phyloP scores from a whole-genome alignment of 2,797 vertebrate genomes.

The Tenualosa ilisha region DNA sequence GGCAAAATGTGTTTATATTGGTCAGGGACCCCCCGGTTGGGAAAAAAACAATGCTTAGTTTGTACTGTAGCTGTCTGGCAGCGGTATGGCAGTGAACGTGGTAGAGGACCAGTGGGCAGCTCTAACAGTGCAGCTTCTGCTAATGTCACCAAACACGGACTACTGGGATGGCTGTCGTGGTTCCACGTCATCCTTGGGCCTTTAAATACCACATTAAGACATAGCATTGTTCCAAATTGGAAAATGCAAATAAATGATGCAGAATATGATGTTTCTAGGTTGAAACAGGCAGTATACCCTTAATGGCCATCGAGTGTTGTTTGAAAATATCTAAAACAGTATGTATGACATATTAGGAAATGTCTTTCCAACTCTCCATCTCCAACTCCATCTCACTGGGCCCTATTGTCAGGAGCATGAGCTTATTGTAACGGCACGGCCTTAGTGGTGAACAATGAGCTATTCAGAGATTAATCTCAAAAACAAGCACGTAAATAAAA shows the following conservation, averaged over 20 bases:
- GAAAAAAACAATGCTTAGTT: constrained; percentile 26
- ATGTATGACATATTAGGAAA: constrained; percentile 79
- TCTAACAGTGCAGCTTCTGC: neutral
- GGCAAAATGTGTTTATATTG: constrained; percentile 75
- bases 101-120: constrained; percentile 24
- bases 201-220: neutral
- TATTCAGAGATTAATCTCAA: constrained; percentile 84
- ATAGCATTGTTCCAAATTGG: neutral
- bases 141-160: neutral
- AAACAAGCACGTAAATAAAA: constrained; percentile 83
- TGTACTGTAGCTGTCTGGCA: neutral
- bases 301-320: constrained; percentile 77
- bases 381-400: constrained; percentile 77
- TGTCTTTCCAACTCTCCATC: constrained; percentile 83
- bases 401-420: constrained; percentile 83
- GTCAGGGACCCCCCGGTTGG: constrained; percentile 47
- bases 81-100: constrained; percentile 45
- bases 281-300: constrained; percentile 44
- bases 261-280: constrained; percentile 47
- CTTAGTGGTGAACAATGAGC: neutral
- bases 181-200: neutral
- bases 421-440: constrained; percentile 76
- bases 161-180: neutral
- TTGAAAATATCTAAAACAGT: constrained; percentile 80
- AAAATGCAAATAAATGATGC: constrained; percentile 50